Evolutionary conservation across 2,888 invertebrate species (phyloP).

Genomic region (Tanytarsus gracilentus): DNA sequence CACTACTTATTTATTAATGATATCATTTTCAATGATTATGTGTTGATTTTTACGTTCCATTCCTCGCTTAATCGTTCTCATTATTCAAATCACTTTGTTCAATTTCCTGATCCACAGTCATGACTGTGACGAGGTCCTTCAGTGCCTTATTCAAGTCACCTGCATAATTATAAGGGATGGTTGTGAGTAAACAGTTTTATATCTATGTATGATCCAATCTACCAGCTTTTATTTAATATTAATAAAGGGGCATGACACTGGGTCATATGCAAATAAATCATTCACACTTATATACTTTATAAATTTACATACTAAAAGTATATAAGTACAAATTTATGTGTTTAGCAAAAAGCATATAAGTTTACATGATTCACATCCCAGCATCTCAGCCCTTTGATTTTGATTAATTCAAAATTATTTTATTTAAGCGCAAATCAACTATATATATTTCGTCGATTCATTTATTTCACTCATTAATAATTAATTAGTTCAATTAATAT

Average conservation of each 20-base stretch:
- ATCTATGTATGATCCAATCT: slow-evolving; percentile 13
- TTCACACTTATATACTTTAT: too few relatives aligned
- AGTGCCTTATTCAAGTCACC: slow-evolving; percentile 82
- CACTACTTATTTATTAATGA: too few relatives aligned
- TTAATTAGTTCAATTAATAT: slow-evolving; percentile 19
- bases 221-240: slow-evolving; percentile 8
- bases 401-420: too few relatives aligned
- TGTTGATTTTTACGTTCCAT: neutral
- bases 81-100: slow-evolving; percentile 33
- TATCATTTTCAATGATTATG: slow-evolving; percentile 1
- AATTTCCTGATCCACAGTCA: slow-evolving; percentile 67
- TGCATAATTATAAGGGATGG: slow-evolving; percentile 37
- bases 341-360: too few relatives aligned
- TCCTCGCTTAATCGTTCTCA: neutral
- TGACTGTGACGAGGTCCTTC: slow-evolving; percentile 79
- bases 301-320: too few relatives aligned
- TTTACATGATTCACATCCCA: too few relatives aligned
- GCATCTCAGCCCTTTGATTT: too few relatives aligned
- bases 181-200: too few relatives aligned
- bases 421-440: slow-evolving; percentile 7
- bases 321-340: too few relatives aligned
- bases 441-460: neutral
- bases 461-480: slow-evolving; percentile 6
- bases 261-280: too few relatives aligned
- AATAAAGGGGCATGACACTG: too few relatives aligned